Conservation (phyloP, 2,113 vertebrate genomes). For the Thymallus thymallus region DNA sequence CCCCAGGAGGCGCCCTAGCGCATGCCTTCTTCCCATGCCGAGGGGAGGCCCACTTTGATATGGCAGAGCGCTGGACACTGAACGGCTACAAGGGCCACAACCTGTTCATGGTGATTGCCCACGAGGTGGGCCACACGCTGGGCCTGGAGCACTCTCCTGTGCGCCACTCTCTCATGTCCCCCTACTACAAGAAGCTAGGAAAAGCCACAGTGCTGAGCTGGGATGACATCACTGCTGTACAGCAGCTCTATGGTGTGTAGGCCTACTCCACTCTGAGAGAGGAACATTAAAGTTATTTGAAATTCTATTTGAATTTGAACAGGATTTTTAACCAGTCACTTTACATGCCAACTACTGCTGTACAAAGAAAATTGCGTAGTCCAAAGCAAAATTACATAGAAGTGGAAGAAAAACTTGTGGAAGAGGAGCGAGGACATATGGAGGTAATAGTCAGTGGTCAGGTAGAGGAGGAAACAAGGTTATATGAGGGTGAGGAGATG, state of each 20-base stretch:
- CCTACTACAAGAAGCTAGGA: constrained; percentile 92
- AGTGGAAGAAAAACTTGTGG: too few relatives aligned
- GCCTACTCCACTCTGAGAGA: too few relatives aligned
- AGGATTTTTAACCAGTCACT: too few relatives aligned
- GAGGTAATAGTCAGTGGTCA: too few relatives aligned
- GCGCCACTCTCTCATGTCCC: constrained; percentile 91
- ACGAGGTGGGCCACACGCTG: constrained; percentile 95
- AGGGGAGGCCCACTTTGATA: constrained; percentile 94
- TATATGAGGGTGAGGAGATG: too few relatives aligned
- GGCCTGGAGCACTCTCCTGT: constrained; percentile 89
- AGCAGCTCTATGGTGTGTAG: constrained; percentile 86
- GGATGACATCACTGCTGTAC: constrained; percentile 90
- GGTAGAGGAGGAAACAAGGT: too few relatives aligned
- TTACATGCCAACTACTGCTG: too few relatives aligned
- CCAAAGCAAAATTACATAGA: too few relatives aligned
- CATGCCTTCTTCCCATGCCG: constrained; percentile 93
- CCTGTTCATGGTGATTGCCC: constrained; percentile 91
- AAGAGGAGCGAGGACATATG: too few relatives aligned
- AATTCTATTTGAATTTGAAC: too few relatives aligned
- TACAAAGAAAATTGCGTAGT: too few relatives aligned
- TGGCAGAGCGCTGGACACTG: constrained; percentile 89
- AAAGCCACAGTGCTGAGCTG: constrained; percentile 87
- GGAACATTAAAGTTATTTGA: too few relatives aligned
- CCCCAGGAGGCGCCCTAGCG: constrained; percentile 88
- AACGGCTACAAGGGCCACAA: constrained; percentile 87